Conservation (phyloP, 2,888 invertebrate species). For the Arctia plantaginis region DNA sequence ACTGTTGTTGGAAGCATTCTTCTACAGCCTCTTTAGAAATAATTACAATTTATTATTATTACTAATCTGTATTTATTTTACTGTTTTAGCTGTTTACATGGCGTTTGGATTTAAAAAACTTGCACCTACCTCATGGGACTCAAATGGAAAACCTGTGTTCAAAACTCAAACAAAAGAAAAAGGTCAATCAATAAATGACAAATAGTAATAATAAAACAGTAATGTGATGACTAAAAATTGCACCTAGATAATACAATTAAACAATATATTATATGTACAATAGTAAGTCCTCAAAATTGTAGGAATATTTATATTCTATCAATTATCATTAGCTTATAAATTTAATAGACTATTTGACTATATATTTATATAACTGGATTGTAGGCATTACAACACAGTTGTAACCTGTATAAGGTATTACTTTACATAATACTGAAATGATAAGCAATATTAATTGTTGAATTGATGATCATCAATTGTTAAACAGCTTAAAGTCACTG, state of each 20-base stretch:
- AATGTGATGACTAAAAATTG: background rate
- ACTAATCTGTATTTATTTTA: conserved; percentile 19
- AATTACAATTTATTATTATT: background rate
- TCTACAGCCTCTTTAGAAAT: background rate
- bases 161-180: conserved; percentile 51
- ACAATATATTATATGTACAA: background rate
- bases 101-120: conserved; percentile 94
- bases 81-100: conserved; percentile 91
- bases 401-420: background rate
- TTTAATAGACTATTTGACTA: background rate
- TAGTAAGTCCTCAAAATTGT: background rate
- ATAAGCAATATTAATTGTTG: background rate
- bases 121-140: conserved; percentile 87
- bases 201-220: background rate
- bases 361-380: background rate
- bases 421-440: background rate
- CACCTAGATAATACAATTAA: background rate
- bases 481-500: conserved; percentile 7
- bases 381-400: background rate
- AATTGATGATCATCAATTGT: conserved; percentile 4
- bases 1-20: background rate
- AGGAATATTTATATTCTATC: background rate
- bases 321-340: background rate
- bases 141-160: conserved; percentile 88
- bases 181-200: conserved; percentile 17